Conservation (phyloP, 2,797 vertebrate genomes). For the Xiphorhynchus erythropygius region DNA sequence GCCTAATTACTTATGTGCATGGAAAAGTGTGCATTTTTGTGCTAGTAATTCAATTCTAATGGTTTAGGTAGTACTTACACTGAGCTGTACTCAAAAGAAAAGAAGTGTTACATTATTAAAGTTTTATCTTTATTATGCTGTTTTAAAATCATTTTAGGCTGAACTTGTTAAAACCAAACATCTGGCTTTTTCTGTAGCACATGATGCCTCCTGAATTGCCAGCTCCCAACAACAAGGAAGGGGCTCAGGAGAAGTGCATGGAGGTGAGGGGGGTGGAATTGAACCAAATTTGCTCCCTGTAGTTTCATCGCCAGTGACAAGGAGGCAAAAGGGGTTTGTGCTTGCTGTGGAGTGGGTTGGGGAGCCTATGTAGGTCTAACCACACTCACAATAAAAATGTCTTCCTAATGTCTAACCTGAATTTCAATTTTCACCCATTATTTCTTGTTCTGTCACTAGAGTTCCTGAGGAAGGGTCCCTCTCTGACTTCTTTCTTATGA, state of each 20-base stretch:
- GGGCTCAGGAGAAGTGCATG: not conserved
- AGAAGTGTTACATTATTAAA: not conserved
- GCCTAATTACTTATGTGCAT: not conserved
- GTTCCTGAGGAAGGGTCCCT: not conserved
- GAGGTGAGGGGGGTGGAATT: not conserved
- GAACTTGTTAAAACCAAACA: slow-evolving; percentile 16
- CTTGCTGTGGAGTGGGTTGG: not conserved
- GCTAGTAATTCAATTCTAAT: not conserved
- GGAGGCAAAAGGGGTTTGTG: not conserved
- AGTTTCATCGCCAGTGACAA: not conserved
- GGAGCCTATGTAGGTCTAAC: not conserved
- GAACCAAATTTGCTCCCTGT: not conserved
- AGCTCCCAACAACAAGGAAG: not conserved
- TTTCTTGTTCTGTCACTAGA: not conserved
- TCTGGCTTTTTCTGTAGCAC: not conserved
- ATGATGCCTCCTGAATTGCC: not conserved
- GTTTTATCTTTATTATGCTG: not conserved
- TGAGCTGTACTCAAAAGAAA: not conserved
- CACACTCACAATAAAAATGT: not conserved
- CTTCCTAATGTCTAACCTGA: not conserved
- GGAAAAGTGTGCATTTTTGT: not conserved
- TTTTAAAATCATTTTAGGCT: not conserved
- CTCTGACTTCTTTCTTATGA: not conserved
- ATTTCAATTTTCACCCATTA: not conserved
- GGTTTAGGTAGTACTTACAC: not conserved